Evolutionary conservation across 2,888 invertebrate species (phyloP), one percentile per base, ranked within the genome.

Genomic region (Xiphydria camelus): DNA sequence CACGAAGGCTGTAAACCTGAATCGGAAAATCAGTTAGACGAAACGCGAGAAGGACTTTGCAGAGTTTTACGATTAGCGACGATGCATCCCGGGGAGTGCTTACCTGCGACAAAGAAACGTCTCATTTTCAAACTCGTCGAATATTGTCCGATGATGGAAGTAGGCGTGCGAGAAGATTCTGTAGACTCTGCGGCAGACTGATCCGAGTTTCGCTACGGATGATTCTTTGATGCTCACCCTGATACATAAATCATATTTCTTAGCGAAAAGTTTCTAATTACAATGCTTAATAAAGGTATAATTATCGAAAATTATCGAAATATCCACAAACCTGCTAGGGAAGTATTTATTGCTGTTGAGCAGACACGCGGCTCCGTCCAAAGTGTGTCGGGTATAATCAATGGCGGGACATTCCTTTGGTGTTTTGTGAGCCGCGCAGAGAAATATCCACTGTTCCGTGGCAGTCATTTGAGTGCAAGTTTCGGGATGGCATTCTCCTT

Each of bases 351-450:
- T 98, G 80, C 95, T 97, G 79, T 99, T 99, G 52, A 99, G 84
- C 64, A 99, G 82, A 80, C 97, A 97, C 54, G 98, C 97, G 54
- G 99, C 99, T 21, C 99, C 98, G 78, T 99, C 99, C 52, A 99
- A 80, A 31, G 99, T 99, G 75, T 99, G 99, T 61, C 99, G 83
- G 2, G 98, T 99, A 70, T 99, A 99, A 78, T 99, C 98, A 75
- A 99, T 99, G 41, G 99, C 99, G 45, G 98, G 94, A 77, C 99
- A 99, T 83, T 99, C 99, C 78, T 99, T 99, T 26, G 99, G 99
- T 52, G 98, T 98, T 82, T 99, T 99, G 76, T 99, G 99, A 29
- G 99, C 98, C 46, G 99, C 99, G 82, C 99, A 99, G 41, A 99
- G 80, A 77, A 99, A 99, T 77, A 99, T 99, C 99, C 99, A 99